These are phyloP conservation scores for Macropodus opercularis DNA, from an alignment of 2,797 vertebrate species.

Conservation along the genomic window DNA sequence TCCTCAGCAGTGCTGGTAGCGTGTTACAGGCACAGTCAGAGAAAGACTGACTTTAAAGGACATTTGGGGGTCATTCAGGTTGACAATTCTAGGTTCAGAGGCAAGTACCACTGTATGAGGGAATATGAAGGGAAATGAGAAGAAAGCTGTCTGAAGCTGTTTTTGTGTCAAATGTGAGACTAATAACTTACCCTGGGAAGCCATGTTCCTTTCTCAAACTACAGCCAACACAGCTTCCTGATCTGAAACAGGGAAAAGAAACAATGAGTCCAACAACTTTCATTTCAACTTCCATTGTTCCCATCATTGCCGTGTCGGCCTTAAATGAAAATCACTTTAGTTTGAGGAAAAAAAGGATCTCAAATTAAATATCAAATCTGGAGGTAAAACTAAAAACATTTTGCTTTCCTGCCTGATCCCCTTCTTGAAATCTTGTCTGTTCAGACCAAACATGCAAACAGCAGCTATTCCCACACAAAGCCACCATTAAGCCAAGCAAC, in stretches of 20 bases:
- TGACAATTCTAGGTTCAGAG: too few relatives aligned
- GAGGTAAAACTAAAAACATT: slow-evolving; percentile 4
- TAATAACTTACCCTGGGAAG: slow-evolving; percentile 83
- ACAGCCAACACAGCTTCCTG: slow-evolving; percentile 84
- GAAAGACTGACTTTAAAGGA: too few relatives aligned
- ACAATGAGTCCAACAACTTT: slow-evolving; percentile 35
- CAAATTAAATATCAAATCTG: neutral
- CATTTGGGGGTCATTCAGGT: too few relatives aligned
- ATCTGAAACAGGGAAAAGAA: slow-evolving; percentile 67
- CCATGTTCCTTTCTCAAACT: slow-evolving; percentile 85
- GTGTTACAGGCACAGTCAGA: too few relatives aligned
- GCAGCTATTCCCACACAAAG: slow-evolving; percentile 63
- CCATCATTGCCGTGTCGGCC: neutral
- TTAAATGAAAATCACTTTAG: too few relatives aligned
- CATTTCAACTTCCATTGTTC: slow-evolving; percentile 5
- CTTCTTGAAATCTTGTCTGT: slow-evolving; percentile 42
- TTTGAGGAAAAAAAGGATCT: too few relatives aligned
- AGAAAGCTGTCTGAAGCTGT: too few relatives aligned
- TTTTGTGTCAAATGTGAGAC: neutral
- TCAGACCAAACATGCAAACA: slow-evolving; percentile 55
- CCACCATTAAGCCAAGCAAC: slow-evolving; percentile 66
- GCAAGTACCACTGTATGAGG: too few relatives aligned
- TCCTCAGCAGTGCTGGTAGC: too few relatives aligned
- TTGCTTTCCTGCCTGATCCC: slow-evolving; percentile 37
- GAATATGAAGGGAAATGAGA: neutral